Evolutionary conservation across 2,888 invertebrate species (phyloP).

Genomic region (Muscina levida): DNA sequence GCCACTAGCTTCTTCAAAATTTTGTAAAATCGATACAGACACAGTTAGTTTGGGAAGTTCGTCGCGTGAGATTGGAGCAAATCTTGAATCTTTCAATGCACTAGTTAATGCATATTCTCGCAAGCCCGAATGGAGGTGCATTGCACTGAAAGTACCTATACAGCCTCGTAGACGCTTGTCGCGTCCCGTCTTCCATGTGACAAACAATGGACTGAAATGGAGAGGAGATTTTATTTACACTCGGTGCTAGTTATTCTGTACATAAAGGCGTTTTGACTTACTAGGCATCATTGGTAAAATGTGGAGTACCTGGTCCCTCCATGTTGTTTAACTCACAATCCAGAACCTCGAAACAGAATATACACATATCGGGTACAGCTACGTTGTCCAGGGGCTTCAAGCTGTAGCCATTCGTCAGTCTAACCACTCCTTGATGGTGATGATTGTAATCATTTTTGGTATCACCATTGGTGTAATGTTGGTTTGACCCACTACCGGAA

Average conservation of each 20-base stretch:
- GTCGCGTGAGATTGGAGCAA: constrained; percentile 95
- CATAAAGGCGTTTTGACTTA: constrained; percentile 82
- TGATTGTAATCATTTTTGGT: constrained; percentile 59
- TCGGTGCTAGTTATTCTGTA: not conserved
- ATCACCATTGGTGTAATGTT: constrained; percentile 61
- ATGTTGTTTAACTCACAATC: constrained; percentile 95
- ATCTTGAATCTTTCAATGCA: constrained; percentile 97
- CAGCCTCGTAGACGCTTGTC: constrained; percentile 97
- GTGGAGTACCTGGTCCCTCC: constrained; percentile 94
- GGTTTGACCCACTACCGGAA: constrained; percentile 57
- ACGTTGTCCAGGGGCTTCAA: constrained; percentile 80
- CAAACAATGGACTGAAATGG: constrained; percentile 92
- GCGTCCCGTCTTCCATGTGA: constrained; percentile 99
- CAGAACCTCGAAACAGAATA: constrained; percentile 99
- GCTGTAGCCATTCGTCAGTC: constrained; percentile 77
- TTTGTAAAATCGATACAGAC: constrained; percentile 94
- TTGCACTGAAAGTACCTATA: constrained; percentile 98
- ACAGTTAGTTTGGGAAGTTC: constrained; percentile 96
- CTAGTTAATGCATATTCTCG: constrained; percentile 98
- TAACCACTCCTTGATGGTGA: constrained; percentile 56
- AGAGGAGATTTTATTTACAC: no score
- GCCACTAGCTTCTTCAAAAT: constrained; percentile 97
- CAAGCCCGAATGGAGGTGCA: constrained; percentile 96
- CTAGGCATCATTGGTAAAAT: constrained; percentile 97
- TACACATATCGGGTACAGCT: constrained; percentile 97